Conservation (phyloP, 2,888 invertebrate genomes). For the Aelia acuminata region DNA sequence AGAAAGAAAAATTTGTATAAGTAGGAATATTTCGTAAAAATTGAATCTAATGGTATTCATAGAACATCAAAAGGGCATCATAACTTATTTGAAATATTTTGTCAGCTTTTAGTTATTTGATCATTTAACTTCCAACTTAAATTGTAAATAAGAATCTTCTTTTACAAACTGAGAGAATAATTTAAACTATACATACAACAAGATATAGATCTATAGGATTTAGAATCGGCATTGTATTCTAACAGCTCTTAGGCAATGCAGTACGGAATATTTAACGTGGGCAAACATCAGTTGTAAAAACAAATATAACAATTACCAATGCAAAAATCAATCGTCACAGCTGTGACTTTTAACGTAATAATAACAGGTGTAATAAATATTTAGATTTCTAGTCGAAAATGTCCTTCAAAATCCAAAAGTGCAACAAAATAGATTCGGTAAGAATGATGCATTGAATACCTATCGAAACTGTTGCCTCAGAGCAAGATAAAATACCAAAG, state of each 20-base stretch:
- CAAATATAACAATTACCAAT: background rate
- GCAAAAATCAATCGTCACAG: background rate
- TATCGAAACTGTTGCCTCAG: background rate
- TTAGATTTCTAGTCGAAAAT: background rate
- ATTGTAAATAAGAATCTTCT: no score
- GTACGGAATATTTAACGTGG: background rate
- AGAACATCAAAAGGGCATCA: no score
- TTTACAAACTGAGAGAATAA: no score
- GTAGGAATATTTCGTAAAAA: no score
- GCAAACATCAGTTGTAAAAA: background rate
- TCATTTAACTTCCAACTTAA: no score
- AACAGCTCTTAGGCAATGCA: background rate
- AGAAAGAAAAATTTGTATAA: no score
- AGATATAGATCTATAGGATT: no score
- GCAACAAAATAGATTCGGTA: background rate
- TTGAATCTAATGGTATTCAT: no score
- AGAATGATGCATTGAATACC: background rate
- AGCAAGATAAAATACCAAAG: background rate
- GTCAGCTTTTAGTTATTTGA: no score
- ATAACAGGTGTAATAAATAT: background rate
- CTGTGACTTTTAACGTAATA: background rate
- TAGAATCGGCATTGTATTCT: background rate
- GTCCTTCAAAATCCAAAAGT: background rate
- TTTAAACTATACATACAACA: background rate
- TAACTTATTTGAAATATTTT: no score